Base-by-base conservation (phyloP, 2,113 vertebrate genomes). In the Menura novaehollandiae region DNA sequence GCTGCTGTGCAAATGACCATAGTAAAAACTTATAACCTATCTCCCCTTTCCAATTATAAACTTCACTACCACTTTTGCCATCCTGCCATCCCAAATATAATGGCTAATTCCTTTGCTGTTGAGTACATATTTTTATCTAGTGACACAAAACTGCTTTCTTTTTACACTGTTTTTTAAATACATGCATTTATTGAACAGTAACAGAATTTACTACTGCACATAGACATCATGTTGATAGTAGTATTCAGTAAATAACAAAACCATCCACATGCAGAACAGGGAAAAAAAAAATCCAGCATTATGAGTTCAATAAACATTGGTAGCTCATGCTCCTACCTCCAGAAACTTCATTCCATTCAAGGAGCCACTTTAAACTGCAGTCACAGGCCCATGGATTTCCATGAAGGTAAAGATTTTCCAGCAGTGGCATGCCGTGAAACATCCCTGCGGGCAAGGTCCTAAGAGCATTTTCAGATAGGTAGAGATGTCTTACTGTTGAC, bases 331-430 rank as follows among this genome's bases (percentile, higher is more conserved):
- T 71, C 96, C 96, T 90, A 99, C 99, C 99, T 98, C 97, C 94
- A 80, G 97, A 95, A 24, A 41, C 93, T 47, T 97, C 96, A 43
- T 92, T 95, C 99, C 99, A 99, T 19, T 96, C 91, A 63, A 97
- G 96, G 1, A 99, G 47, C 99, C 99, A 98, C 21, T 79, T 95
- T 94, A 99, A 97, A 19, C 66, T 89, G 87, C 99, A 99, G 96
- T 99, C 99, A 35, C 99, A 99, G 33, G 85, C 76, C 99, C 99
- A 99, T 0, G 99, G 99, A 88, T 99, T 99, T 7, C 98, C 99
- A 27, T 99, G 99, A 83, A 99, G 98, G 73, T 97, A 98, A 59
- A 99, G 96, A 75, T 97, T 99, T 88, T 99, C 99, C 88, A 99
- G 97, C 32, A 98, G 97, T 0, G 98, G 98, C 98, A 99, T 98